These are phyloP conservation scores for Epiperipatus broadwayi DNA, from an alignment of 2,888 invertebrate species.

Conservation along the genomic window DNA sequence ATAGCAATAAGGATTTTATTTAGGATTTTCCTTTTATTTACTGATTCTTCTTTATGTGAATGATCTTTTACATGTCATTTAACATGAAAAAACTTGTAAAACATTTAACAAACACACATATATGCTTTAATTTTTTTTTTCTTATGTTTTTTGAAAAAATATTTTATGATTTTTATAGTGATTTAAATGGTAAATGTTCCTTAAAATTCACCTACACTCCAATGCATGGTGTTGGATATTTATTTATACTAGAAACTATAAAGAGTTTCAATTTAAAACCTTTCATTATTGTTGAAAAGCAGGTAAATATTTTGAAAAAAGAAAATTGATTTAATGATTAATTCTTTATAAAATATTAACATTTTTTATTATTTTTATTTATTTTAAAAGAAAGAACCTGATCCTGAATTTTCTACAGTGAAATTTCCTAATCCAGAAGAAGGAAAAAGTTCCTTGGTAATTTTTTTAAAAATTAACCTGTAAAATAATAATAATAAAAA, in stretches of 20 bases:
- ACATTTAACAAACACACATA: no score
- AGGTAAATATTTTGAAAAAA: constrained; percentile 32
- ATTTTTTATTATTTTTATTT: constrained; percentile 23
- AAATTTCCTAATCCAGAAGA: constrained; percentile 97
- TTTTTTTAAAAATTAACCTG: constrained; percentile 14
- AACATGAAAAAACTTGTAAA: no score
- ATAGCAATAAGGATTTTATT: no score
- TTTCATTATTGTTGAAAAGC: constrained; percentile 30
- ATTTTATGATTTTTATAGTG: constrained; percentile 16
- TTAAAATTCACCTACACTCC: constrained; percentile 70
- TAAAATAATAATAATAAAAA: neutral
- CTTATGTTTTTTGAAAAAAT: no score
- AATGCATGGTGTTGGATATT: constrained; percentile 91
- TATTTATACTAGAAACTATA: constrained; percentile 54
- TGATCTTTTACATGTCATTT: no score
- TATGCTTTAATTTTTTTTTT: no score
- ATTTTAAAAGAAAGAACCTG: constrained; percentile 50
- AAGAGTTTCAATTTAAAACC: constrained; percentile 44
- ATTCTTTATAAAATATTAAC: constrained; percentile 37
- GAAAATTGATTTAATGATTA: neutral
- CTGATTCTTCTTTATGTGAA: no score
- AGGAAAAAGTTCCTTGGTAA: constrained; percentile 50
- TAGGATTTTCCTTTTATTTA: no score
- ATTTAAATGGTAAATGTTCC: constrained; percentile 35
- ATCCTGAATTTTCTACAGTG: constrained; percentile 94